phyloP scores from a whole-genome alignment of 2,888 invertebrate genomes.

The Himalopsyche anomala region DNA sequence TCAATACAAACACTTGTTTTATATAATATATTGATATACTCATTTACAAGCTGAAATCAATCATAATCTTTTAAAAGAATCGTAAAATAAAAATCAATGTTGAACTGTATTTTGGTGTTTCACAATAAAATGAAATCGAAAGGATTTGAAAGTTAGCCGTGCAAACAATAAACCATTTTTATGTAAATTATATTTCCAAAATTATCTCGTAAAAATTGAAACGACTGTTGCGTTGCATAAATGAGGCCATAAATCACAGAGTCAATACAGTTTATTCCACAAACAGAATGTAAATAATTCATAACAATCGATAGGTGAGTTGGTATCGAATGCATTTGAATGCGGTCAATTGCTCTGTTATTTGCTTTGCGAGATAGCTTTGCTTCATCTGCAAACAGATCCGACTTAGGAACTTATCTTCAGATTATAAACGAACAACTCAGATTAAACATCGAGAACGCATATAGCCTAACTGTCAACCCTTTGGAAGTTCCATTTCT shows the following conservation, averaged over 20 bases:
- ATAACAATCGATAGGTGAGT: not conserved
- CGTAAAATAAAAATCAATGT: no score
- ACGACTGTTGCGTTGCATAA: constrained; percentile 5
- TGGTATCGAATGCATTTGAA: constrained; percentile 30
- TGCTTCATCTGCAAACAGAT: constrained; percentile 14
- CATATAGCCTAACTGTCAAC: no score
- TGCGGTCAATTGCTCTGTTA: constrained; percentile 49
- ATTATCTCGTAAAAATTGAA: constrained; percentile 5
- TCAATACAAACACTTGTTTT: no score
- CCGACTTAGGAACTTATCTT: not conserved
- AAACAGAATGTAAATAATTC: constrained; percentile 29
- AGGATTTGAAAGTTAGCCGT: constrained; percentile 27
- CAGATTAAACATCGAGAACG: no score
- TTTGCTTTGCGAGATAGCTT: constrained; percentile 46
- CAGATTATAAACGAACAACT: no score
- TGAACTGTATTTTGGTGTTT: no score
- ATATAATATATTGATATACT: no score
- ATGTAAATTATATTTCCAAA: constrained; percentile 1
- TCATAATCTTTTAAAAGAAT: no score
- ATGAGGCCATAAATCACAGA: constrained; percentile 3
- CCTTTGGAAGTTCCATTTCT: no score
- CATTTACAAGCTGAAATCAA: no score
- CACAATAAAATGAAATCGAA: not conserved
- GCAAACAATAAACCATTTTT: not conserved
- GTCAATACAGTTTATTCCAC: not conserved